These are phyloP conservation scores for Chelonus insularis DNA, from an alignment of 1,140 invertebrate genomes.

Conservation along the genomic window DNA sequence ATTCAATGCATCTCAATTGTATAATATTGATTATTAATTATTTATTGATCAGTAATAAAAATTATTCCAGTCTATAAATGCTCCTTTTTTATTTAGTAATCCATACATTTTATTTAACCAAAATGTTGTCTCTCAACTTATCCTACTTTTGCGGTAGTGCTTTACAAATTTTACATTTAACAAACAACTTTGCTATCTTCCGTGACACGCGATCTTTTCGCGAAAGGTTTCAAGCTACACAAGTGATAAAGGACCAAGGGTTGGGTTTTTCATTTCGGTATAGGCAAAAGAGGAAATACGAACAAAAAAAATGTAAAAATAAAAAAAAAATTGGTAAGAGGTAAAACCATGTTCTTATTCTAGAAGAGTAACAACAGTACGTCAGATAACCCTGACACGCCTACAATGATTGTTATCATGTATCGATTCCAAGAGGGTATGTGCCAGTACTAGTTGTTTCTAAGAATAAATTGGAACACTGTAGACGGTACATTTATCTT, in stretches of 20 bases:
- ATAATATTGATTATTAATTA: too few species aligned
- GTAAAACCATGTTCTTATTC: slow-evolving; percentile 3
- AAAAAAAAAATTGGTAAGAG: slow-evolving; percentile 8
- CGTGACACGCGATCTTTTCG: slow-evolving; percentile 51
- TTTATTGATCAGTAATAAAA: too few species aligned
- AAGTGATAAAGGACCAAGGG: slow-evolving; percentile 41
- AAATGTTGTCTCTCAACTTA: slow-evolving; percentile 45
- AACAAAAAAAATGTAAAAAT: slow-evolving; percentile 18
- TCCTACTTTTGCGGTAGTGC: slow-evolving; percentile 57
- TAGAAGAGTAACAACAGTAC: slow-evolving; percentile 9
- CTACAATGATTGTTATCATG: slow-evolving; percentile 21
- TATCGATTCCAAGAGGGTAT: slow-evolving; percentile 14
- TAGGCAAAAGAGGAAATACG: slow-evolving; percentile 13
- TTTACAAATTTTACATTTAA: slow-evolving; percentile 59
- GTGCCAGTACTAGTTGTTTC: neutral
- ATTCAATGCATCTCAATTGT: too few species aligned
- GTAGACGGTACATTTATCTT: slow-evolving; percentile 10
- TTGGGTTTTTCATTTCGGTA: slow-evolving; percentile 22
- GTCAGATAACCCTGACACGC: slow-evolving; percentile 20
- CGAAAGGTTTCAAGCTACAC: slow-evolving; percentile 17
- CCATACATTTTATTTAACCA: slow-evolving; percentile 23
- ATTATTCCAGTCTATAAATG: too few species aligned
- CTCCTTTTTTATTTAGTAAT: too few species aligned
- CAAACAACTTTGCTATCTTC: slow-evolving; percentile 54
- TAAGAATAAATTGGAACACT: slow-evolving; percentile 13